phyloP scores from a whole-genome alignment of 2,113 vertebrate species.

The Salminus brasiliensis region DNA sequence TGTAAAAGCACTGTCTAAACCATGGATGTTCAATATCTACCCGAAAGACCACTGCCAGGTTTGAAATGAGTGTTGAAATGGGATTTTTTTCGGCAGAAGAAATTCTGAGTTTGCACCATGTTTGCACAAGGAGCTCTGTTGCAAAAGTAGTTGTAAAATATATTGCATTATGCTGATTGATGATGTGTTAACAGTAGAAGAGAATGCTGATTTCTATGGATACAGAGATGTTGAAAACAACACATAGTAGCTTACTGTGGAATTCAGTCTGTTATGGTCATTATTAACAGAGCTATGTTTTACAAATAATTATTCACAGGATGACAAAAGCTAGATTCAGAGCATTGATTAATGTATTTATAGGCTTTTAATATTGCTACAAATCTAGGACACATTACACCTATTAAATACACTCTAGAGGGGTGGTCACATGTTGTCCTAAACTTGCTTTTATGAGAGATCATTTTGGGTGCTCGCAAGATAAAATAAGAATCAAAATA shows the following conservation, averaged over 20 bases:
- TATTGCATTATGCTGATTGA: not conserved
- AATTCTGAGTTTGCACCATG: not conserved
- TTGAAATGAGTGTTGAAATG: conserved; percentile 9
- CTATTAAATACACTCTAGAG: too few species aligned
- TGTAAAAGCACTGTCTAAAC: not conserved
- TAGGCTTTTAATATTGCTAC: too few species aligned
- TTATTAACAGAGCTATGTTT: not conserved
- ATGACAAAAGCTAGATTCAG: too few species aligned
- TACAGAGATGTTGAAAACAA: conserved; percentile 2
- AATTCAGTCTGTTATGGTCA: not conserved
- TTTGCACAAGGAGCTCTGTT: not conserved
- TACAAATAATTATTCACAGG: not conserved
- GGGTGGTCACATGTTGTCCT: too few species aligned
- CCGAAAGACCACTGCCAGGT: not conserved
- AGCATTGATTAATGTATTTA: not conserved
- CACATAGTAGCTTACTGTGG: not conserved
- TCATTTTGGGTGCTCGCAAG: too few species aligned
- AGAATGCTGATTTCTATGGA: not conserved
- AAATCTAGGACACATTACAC: too few species aligned
- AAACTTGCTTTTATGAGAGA: too few species aligned
- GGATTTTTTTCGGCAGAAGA: not conserved
- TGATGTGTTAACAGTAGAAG: not conserved
- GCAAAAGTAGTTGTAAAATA: conserved; percentile 1
- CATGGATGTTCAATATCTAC: not conserved
- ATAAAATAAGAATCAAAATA: too few species aligned